A percentile compares a stretch with the other conserved stretches of the same genome.
Conservation (phyloP, 1,140 invertebrate genomes). For the Yoshiicerus persimilis region DNA sequence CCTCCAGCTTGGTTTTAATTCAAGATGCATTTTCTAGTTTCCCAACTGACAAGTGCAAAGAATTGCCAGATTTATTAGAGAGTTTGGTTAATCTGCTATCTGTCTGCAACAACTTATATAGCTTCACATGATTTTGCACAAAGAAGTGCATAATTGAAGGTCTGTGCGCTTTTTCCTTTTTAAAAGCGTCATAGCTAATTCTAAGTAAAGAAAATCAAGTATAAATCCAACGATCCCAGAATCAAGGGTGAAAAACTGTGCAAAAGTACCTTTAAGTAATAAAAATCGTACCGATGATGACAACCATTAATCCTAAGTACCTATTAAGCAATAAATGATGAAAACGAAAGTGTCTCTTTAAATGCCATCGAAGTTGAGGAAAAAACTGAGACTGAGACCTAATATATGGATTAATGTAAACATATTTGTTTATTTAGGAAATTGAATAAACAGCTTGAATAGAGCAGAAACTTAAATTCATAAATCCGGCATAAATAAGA, state of each 20-base stretch:
- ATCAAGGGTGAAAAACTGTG: conserved; percentile 20
- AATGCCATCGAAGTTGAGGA: too few relatives aligned
- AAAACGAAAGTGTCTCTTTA: not conserved
- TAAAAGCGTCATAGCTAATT: not conserved
- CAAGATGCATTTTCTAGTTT: not conserved
- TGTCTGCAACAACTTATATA: not conserved
- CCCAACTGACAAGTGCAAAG: not conserved
- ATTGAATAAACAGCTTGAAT: too few relatives aligned
- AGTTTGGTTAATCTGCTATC: not conserved
- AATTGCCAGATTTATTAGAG: not conserved
- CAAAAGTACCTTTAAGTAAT: not conserved
- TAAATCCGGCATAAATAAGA: too few relatives aligned
- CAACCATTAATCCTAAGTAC: not conserved
- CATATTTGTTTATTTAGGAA: too few relatives aligned
- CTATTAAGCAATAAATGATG: not conserved
- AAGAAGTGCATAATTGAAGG: conserved; percentile 1
- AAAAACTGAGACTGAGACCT: too few relatives aligned
- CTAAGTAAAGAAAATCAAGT: too few relatives aligned
- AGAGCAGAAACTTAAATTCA: too few relatives aligned
- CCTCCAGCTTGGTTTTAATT: not conserved
- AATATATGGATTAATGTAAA: too few relatives aligned
- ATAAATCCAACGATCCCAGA: not conserved
- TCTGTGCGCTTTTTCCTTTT: conserved; percentile 1
- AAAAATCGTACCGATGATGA: not conserved
- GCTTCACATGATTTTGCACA: not conserved